A percentile compares a stretch with the other conserved stretches of the same genome.
phyloP scores from a whole-genome alignment of 2,888 invertebrate species.

The Blomia tropicalis region DNA sequence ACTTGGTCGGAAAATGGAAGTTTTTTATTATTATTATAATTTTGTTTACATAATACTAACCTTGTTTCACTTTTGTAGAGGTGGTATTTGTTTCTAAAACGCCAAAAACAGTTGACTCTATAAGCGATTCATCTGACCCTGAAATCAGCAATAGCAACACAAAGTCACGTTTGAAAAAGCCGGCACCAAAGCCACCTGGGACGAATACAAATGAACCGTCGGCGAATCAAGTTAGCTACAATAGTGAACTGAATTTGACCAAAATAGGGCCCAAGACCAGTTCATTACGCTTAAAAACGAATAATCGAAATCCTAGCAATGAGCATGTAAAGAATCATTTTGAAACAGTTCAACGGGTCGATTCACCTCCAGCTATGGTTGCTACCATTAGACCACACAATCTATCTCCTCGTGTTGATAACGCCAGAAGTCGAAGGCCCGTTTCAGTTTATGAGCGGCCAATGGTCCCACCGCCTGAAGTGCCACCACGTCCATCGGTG shows the following conservation, averaged over 20 bases:
- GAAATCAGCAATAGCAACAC: not conserved
- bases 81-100: conserved; percentile 6
- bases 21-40: not conserved
- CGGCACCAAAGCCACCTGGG: conserved; percentile 17
- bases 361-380: not conserved
- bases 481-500: conserved; percentile 10
- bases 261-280: conserved; percentile 1
- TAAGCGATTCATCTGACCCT: conserved; percentile 5
- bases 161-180: conserved; percentile 1
- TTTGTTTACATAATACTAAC: not conserved
- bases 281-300: not conserved
- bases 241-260: not conserved
- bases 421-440: conserved; percentile 1
- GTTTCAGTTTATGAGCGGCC: conserved; percentile 25
- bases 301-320: not conserved
- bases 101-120: not conserved
- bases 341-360: not conserved
- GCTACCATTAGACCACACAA: not conserved
- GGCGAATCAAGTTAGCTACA: not conserved
- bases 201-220: not conserved
- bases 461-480: conserved; percentile 28
- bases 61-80: not conserved
- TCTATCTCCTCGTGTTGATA: conserved; percentile 1
- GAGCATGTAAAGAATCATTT: not conserved
- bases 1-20: too few relatives aligned